A percentile compares a stretch with the other conserved stretches of the same genome.
These are phyloP conservation scores for Himalopsyche phryganea DNA, from an alignment of 1,140 invertebrate species.

Conservation along the genomic window DNA sequence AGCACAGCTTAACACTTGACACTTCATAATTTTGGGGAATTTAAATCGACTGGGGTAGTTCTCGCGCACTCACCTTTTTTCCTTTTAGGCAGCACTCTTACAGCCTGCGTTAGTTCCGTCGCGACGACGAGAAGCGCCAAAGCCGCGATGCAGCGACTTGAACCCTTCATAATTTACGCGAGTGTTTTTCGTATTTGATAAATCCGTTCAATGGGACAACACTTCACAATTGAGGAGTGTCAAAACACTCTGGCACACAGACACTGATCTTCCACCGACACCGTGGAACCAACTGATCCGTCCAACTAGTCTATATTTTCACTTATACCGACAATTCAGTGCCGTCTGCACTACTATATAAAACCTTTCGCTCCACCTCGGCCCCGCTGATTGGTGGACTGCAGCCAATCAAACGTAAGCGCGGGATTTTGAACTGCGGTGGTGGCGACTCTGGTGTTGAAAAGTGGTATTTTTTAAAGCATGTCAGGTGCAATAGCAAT, in stretches of 20 bases:
- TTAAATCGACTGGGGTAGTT: not conserved
- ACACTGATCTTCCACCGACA: conserved; percentile 25
- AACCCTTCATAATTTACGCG: conserved; percentile 34
- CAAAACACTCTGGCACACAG: conserved; percentile 26
- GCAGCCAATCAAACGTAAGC: conserved; percentile 48
- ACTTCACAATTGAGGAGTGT: conserved; percentile 34
- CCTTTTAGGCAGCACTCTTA: conserved; percentile 51
- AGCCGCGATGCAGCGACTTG: conserved; percentile 49
- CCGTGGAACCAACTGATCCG: conserved; percentile 38
- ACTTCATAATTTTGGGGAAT: not conserved
- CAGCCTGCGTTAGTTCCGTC: conserved; percentile 45
- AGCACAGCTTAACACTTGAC: not conserved
- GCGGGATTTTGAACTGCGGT: conserved; percentile 42
- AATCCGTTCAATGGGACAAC: conserved; percentile 45
- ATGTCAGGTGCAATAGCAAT: too few species aligned
- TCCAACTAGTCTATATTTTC: conserved; percentile 55
- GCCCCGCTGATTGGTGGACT: conserved; percentile 46
- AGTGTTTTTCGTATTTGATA: not conserved
- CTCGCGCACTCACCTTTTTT: conserved; percentile 47
- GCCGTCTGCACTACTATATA: conserved; percentile 53
- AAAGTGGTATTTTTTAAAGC: not conserved
- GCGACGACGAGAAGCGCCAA: conserved; percentile 43
- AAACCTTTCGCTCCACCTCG: conserved; percentile 53
- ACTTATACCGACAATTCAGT: conserved; percentile 52
- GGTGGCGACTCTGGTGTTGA: conserved; percentile 17